Evolutionary conservation across 2,113 vertebrate genomes (phyloP).

Genomic region (Planiliza haematocheilus): DNA sequence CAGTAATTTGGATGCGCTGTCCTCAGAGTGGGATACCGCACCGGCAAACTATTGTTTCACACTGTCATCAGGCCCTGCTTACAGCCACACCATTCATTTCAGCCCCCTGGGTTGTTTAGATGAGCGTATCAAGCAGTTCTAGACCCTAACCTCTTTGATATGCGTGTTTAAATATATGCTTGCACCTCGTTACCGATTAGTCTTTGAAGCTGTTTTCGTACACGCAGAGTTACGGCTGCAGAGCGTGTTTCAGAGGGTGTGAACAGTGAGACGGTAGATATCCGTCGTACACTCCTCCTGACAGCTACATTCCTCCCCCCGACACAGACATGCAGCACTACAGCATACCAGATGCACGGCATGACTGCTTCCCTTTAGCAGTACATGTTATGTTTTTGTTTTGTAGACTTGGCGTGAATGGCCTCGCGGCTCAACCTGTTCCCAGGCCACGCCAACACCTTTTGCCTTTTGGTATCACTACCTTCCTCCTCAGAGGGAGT

Average conservation of each 20-base stretch:
- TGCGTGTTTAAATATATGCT: constrained; percentile 7
- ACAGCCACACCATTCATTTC: constrained; percentile 27
- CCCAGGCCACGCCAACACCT: constrained; percentile 36
- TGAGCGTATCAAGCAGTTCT: neutral
- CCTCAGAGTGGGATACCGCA: constrained; percentile 28
- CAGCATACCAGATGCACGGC: constrained; percentile 45
- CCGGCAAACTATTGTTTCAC: constrained; percentile 41
- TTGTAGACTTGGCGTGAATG: constrained; percentile 17
- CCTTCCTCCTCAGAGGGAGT: constrained; percentile 7
- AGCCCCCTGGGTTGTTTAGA: constrained; percentile 3
- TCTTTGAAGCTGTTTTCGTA: constrained; percentile 5
- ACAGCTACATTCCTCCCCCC: constrained; percentile 33
- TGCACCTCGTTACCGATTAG: constrained; percentile 18
- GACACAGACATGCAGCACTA: constrained; percentile 49
- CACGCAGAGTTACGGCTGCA: neutral
- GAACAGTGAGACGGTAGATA: constrained; percentile 17
- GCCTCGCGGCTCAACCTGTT: constrained; percentile 26
- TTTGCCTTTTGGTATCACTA: neutral
- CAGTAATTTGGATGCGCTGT: constrained; percentile 42
- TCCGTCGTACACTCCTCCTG: constrained; percentile 34
- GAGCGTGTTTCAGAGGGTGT: neutral
- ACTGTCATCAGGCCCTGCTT: neutral
- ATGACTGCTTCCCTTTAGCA: constrained; percentile 27
- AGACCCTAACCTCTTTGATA: neutral
- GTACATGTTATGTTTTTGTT: neutral